Evolutionary conservation across 2,113 vertebrate genomes (phyloP), one percentile per base, ranked within the genome.

Genomic region (Jacana jacana): DNA sequence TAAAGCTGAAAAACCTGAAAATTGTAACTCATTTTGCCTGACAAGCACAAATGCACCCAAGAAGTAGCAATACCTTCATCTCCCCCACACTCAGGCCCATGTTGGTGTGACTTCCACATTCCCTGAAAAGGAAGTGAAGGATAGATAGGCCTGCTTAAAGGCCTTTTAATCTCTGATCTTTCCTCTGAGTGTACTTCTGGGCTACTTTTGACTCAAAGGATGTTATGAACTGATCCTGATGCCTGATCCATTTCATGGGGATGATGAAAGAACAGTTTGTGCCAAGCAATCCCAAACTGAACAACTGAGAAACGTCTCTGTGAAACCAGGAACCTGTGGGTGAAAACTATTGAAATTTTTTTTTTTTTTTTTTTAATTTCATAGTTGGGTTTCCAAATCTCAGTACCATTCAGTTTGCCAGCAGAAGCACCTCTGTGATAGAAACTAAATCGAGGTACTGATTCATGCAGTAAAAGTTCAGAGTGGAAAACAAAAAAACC

Each of bases 11-110:
- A 81, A 92, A 6, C 16, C 27, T 77, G 18, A 73, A 83, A 93
- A 77, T 30, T 33, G 39, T n/a, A 79, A 35, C 20, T 57, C 5
- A 3, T 66, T 95, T 83, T 81, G 4, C 33, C 39, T 48, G 19
- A 14, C 1, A 1, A 54, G 48, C 19, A 22, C 0, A 1, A n/a
- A 63, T 55, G 35, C 17, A 35, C 11, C 17, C 39, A 72, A 49
- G 28, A 86, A 69, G 64, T 17, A 66, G 40, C 46, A 93, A 71
- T n/a, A 40, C 10, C 31, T 89, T 8, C 46, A 70, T 63, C 6
- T 84, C 11, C 17, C 28, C 19, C n/a, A 23, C 1, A 1, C 31
- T 80, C 58, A 73, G 15, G 4, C 10, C 48, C 16, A 10, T 30
- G 23, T 9, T 71, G 20, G 3, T 54, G 8, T 69, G 54, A 71